These are phyloP conservation scores for Amphipoea lucens DNA, from an alignment of 2,888 invertebrate species.

Conservation along the genomic window DNA sequence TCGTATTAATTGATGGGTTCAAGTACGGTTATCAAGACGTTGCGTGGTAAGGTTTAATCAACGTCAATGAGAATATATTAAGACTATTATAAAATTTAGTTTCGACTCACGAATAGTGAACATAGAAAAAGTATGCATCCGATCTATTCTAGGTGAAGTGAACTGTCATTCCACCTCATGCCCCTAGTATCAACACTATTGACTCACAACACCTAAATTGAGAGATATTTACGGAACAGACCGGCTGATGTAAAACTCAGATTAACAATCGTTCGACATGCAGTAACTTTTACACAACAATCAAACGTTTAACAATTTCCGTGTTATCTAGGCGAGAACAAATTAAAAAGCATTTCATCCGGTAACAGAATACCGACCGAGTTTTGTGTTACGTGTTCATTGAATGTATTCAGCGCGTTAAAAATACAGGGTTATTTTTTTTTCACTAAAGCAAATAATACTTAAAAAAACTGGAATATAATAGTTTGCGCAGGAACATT, in stretches of 20 bases:
- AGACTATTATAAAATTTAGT: constrained; percentile 32
- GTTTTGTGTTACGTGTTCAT: constrained; percentile 29
- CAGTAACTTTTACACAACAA: constrained; percentile 3
- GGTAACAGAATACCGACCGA: constrained; percentile 8
- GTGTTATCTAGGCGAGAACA: constrained; percentile 13
- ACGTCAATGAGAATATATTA: constrained; percentile 28
- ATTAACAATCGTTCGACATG: constrained; percentile 12
- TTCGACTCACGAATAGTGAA: constrained; percentile 10
- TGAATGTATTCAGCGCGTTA: constrained; percentile 30
- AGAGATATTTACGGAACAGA: background rate
- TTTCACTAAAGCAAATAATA: constrained; percentile 36
- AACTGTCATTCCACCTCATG: no score
- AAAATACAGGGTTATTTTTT: constrained; percentile 17
- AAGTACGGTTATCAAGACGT: constrained; percentile 23
- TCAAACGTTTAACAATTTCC: background rate
- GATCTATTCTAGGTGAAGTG: no score
- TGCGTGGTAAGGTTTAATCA: constrained; percentile 36
- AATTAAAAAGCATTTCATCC: constrained; percentile 28
- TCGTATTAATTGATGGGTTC: constrained; percentile 43
- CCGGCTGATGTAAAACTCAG: background rate
- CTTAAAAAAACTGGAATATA: constrained; percentile 42
- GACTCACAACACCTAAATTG: background rate
- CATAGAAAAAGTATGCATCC: background rate
- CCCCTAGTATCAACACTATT: no score
- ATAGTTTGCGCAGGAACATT: constrained; percentile 30